Percentiles rank a stretch among this genome's conserved stretches.
Evolutionary conservation across 2,888 invertebrate genomes (phyloP).

Genomic region (Dicyrtoma fusca): DNA sequence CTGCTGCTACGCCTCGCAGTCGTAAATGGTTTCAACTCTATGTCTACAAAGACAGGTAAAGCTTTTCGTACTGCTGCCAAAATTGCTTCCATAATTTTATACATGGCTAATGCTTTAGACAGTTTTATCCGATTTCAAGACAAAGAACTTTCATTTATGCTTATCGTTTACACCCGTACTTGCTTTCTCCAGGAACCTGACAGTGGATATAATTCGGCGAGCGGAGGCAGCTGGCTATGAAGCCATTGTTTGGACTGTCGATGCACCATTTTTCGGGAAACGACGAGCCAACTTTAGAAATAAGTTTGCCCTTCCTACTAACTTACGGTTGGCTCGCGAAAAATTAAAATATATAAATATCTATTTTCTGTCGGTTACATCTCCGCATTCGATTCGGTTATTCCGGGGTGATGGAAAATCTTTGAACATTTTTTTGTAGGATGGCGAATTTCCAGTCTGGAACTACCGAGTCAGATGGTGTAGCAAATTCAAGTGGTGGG

Average conservation of each 20-base stretch:
- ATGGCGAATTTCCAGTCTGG: slow-evolving; percentile 77
- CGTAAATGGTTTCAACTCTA: slow-evolving; percentile 92
- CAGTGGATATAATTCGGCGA: slow-evolving; percentile 68
- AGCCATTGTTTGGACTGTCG: slow-evolving; percentile 84
- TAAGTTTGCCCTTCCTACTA: slow-evolving; percentile 77
- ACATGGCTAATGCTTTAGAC: too few species aligned
- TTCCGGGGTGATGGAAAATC: too few species aligned
- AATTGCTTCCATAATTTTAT: too few species aligned
- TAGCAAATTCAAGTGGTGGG: slow-evolving; percentile 52
- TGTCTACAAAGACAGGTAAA: slow-evolving; percentile 78
- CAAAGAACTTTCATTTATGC: too few species aligned
- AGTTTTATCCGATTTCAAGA: too few species aligned
- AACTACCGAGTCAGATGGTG: slow-evolving; percentile 56
- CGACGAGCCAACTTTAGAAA: slow-evolving; percentile 80
- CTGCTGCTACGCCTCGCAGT: slow-evolving; percentile 72
- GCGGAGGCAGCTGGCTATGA: slow-evolving; percentile 82
- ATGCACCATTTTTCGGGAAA: slow-evolving; percentile 84
- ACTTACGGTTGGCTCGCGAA: slow-evolving; percentile 72
- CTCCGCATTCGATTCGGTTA: too few species aligned
- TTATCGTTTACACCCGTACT: too few species aligned
- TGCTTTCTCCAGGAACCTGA: slow-evolving; percentile 73
- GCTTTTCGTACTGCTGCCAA: too few species aligned
- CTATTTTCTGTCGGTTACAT: too few species aligned
- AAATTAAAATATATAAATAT: too few species aligned
- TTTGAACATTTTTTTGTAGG: slow-evolving; percentile 63